Evolutionary conservation across 2,113 vertebrate genomes (phyloP).

Genomic region (Pitta sordida): DNA sequence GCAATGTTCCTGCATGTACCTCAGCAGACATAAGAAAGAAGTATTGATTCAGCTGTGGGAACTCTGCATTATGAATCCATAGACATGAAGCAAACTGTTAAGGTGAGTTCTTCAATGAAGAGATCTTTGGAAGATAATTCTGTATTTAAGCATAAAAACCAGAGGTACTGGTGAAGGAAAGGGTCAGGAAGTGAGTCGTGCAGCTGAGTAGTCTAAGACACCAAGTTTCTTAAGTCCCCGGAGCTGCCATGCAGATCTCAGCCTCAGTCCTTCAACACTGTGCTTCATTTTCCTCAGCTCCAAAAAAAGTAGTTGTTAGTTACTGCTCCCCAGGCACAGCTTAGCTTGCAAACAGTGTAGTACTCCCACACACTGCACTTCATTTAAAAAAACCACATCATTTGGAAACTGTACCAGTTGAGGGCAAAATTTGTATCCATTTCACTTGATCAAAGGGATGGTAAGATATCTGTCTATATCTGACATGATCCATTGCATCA

Average conservation of each 20-base stretch:
- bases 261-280: not conserved
- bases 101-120: not conserved
- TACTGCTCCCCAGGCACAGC: slow-evolving; percentile 34
- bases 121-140: not conserved
- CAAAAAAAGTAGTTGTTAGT: slow-evolving; percentile 25
- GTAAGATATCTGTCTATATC: not conserved
- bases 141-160: not conserved
- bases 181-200: not conserved
- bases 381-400: not conserved
- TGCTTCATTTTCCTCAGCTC: not conserved
- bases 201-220: not conserved
- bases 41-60: not conserved
- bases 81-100: not conserved
- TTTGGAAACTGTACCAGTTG: not conserved
- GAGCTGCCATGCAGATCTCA: not conserved
- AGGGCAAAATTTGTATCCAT: not conserved
- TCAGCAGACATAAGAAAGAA: not conserved
- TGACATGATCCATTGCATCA: not conserved
- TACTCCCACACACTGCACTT: slow-evolving; percentile 10
- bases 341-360: slow-evolving; percentile 41
- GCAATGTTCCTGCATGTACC: not conserved
- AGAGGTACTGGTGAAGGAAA: not conserved
- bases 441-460: not conserved
- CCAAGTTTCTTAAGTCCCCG: not conserved
- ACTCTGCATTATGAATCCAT: not conserved